Evolutionary conservation across 2,888 invertebrate genomes (phyloP).

Genomic region (Tetramorium bicarinatum): DNA sequence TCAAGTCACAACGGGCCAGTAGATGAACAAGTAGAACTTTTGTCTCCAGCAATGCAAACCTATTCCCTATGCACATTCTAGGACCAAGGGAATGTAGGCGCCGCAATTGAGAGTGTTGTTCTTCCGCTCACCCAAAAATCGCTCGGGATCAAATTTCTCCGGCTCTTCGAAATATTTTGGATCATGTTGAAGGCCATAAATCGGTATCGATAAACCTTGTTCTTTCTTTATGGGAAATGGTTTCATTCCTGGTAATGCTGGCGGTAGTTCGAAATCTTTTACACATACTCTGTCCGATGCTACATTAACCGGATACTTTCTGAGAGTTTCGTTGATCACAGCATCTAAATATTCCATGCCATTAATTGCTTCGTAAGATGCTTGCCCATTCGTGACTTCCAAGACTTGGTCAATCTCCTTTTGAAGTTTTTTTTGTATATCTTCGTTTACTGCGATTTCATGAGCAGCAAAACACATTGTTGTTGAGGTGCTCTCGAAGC

Average conservation of each 20-base stretch:
- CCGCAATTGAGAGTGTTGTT: constrained; percentile 75
- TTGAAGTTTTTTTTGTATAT: no score
- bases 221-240: constrained; percentile 81
- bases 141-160: constrained; percentile 84
- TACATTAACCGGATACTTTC: no score
- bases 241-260: constrained; percentile 78
- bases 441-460: no score
- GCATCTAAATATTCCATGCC: no score
- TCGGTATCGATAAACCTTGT: constrained; percentile 79
- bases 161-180: constrained; percentile 83
- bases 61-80: constrained; percentile 79
- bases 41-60: constrained; percentile 83
- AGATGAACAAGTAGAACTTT: neutral
- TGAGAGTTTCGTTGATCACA: no score
- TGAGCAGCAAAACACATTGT: no score
- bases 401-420: no score
- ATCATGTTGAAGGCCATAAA: constrained; percentile 83
- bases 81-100: constrained; percentile 80
- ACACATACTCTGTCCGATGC: no score
- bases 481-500: no score
- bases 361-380: no score
- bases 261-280: constrained; percentile 80
- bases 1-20: constrained; percentile 73
- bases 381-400: no score
- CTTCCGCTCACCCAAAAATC: constrained; percentile 77